Evolutionary conservation across 2,113 vertebrate genomes (phyloP), one percentile per base, ranked within the genome.

Genomic region (Megaleporinus macrocephalus): DNA sequence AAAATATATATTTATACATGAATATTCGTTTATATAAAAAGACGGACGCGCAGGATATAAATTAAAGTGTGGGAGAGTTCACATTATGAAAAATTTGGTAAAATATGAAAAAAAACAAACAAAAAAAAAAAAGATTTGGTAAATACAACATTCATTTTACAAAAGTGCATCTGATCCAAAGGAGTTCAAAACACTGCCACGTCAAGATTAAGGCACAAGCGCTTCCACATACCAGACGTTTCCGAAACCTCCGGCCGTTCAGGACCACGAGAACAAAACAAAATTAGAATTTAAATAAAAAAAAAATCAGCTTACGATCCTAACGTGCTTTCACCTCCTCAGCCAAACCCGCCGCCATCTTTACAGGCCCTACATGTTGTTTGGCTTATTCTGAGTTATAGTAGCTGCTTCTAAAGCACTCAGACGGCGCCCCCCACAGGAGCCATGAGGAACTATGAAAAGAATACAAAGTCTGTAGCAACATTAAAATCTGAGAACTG

Each of bases 101-200:
- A 72, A 62, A 55, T 74, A 88, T 81, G 78, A 78, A 83, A 85
- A 84, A n/a, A n/a, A n/a, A n/a, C n/a, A n/a, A n/a, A n/a, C n/a
- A n/a, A n/a, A n/a, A n/a, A n/a, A n/a, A n/a, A n/a, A n/a, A n/a
- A n/a, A 74, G 82, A 81, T 73, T 55, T 80, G 73, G 73, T 62
- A 81, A 68, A 68, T 92, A 88, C 92, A 92, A 96, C 95, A 96
- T 96, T 97, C 93, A 94, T 93, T 95, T 96, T 87, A 95, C 90
- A 87, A 97, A 97, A 97, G 96, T 97, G 96, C 96, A 96, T 95
- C 91, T 90, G 94, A 96, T 94, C 91, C 65, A 95, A 91, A 88
- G 71, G 84, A 90, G 87, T 87, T 79, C 27, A 81, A 74, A 78
- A 78, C 62, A 66, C 69, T 57, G 61, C 51, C 30, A 16, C n/a